Conservation (phyloP, 2,113 vertebrate genomes). For the Dendropsophus ebraccatus region DNA sequence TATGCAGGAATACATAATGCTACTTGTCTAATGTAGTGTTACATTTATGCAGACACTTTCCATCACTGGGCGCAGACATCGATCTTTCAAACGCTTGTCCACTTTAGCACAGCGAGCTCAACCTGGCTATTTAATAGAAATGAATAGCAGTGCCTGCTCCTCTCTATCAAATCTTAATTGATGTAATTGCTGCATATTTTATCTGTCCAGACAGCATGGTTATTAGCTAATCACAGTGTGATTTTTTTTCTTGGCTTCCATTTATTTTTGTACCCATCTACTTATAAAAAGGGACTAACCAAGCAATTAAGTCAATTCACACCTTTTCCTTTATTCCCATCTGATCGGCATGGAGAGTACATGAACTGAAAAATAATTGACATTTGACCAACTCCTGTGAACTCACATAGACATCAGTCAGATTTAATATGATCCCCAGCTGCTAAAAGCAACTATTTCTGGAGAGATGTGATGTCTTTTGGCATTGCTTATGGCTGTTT, state of each 20-base stretch:
- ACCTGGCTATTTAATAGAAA: slow-evolving; percentile 29
- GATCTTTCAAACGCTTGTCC: background rate
- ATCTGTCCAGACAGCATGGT: background rate
- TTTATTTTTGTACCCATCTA: slow-evolving; percentile 8
- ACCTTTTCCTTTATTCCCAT: background rate
- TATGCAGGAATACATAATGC: background rate
- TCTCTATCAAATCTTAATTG: slow-evolving; percentile 13
- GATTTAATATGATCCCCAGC: slow-evolving; percentile 5
- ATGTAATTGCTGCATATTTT: slow-evolving; percentile 26
- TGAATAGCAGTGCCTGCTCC: background rate
- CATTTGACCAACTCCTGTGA: background rate
- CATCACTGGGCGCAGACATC: slow-evolving; percentile 4
- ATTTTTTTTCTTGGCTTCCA: slow-evolving; percentile 3
- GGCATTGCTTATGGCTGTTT: background rate
- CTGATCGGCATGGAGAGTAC: background rate
- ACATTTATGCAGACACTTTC: background rate
- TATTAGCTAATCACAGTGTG: slow-evolving; percentile 12
- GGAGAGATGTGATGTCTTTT: slow-evolving; percentile 1
- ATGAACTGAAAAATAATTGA: slow-evolving; percentile 26
- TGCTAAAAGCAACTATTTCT: slow-evolving; percentile 33
- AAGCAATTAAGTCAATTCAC: slow-evolving; percentile 30
- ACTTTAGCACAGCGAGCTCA: background rate
- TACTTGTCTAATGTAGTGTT: background rate
- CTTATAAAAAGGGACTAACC: background rate
- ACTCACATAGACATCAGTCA: slow-evolving; percentile 19